Percentiles rank a stretch among this genome's conserved stretches.
Evolutionary conservation across 1,140 invertebrate species (phyloP).

Genomic region (Diachasmimorpha longicaudata): DNA sequence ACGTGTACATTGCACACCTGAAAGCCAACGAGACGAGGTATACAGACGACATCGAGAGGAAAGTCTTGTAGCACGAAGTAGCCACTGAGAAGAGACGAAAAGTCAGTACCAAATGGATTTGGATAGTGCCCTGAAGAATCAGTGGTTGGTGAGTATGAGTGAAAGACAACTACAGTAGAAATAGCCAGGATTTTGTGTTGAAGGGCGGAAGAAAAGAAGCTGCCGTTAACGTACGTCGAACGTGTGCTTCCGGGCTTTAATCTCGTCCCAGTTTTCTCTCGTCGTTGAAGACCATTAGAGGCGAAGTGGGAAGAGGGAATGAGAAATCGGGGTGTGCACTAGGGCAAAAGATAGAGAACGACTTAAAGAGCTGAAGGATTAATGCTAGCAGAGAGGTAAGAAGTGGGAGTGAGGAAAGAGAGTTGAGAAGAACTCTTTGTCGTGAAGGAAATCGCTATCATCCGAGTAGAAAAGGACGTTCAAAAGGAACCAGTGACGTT

Average conservation of each 20-base stretch:
- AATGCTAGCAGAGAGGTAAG: not conserved
- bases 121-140: not conserved
- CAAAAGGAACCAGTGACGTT: no score
- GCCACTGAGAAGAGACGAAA: not conserved
- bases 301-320: not conserved
- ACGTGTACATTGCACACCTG: not conserved
- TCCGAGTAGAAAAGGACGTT: not conserved
- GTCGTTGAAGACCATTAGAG: slow-evolving; percentile 21
- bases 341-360: not conserved
- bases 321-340: not conserved
- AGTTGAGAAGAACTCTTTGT: not conserved
- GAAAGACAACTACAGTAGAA: not conserved
- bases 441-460: not conserved
- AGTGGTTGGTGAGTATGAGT: not conserved
- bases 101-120: not conserved
- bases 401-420: not conserved
- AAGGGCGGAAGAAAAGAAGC: slow-evolving; percentile 9
- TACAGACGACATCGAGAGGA: not conserved
- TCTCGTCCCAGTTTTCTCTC: slow-evolving; percentile 19
- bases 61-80: not conserved
- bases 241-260: slow-evolving; percentile 23
- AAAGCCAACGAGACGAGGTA: not conserved
- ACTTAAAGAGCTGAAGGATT: not conserved
- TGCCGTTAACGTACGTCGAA: slow-evolving; percentile 13
- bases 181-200: not conserved